Conservation (phyloP, 2,113 vertebrate species). For the Murina feae region DNA sequence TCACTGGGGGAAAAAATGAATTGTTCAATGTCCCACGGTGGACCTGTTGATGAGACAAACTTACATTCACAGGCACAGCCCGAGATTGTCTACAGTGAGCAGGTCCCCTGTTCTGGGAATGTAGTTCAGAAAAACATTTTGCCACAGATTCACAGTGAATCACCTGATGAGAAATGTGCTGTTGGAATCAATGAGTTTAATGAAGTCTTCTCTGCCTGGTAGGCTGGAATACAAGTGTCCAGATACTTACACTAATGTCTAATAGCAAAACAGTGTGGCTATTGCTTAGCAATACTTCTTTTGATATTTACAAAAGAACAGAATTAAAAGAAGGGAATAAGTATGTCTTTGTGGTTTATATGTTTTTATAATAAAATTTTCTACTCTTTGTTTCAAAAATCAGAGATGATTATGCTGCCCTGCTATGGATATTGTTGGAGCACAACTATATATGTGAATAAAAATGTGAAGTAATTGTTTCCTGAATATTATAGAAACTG, state of each 20-base stretch:
- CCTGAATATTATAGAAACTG: background rate
- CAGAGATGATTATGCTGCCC: background rate
- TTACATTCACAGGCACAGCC: background rate
- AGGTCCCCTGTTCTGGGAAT: background rate
- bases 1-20: background rate
- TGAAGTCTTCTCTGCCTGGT: background rate
- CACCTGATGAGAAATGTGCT: background rate
- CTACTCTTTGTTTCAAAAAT: background rate
- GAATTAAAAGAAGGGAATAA: background rate
- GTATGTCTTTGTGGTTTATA: background rate
- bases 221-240: background rate
- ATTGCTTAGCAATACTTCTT: background rate
- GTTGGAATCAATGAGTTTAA: background rate
- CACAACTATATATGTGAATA: background rate
- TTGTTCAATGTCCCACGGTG: background rate
- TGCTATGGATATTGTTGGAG: rapidly evolving
- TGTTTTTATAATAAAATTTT: background rate
- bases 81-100: background rate
- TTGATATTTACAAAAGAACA: background rate
- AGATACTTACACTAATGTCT: background rate
- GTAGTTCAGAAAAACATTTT: background rate
- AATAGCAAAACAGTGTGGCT: background rate
- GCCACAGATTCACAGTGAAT: background rate
- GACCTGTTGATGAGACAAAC: background rate
- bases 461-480: background rate